These are phyloP conservation scores for Sphinx pinastri DNA, from an alignment of 2,888 invertebrate species.

Conservation along the genomic window DNA sequence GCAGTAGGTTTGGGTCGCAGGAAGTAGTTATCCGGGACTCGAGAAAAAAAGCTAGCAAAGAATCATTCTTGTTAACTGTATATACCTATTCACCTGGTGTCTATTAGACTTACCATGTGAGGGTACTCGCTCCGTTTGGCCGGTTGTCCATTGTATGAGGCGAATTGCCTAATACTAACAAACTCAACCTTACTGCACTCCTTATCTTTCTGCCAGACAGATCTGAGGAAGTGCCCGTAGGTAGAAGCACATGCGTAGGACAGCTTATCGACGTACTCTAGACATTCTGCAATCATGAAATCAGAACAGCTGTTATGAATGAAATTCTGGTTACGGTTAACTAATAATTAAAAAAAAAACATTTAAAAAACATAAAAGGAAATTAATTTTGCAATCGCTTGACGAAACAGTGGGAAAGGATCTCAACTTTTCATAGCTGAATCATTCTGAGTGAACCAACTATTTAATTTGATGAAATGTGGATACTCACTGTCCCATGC, in stretches of 20 bases:
- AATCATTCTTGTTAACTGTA: too few species aligned
- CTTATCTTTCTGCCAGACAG: not conserved
- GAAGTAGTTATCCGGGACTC: too few species aligned
- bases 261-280: constrained; percentile 7
- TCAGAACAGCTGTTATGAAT: not conserved
- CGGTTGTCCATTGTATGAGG: constrained; percentile 1
- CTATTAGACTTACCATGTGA: constrained; percentile 6
- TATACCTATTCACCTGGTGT: too few species aligned
- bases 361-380: too few species aligned
- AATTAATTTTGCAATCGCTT: too few species aligned
- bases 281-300: not conserved
- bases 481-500: constrained; percentile 60
- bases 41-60: too few species aligned
- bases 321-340: not conserved
- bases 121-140: constrained; percentile 11
- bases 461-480: too few species aligned
- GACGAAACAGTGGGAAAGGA: too few species aligned
- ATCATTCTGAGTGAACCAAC: too few species aligned
- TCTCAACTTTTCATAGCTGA: too few species aligned
- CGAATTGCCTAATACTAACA: not conserved
- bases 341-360: too few species aligned
- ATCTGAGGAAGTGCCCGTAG: not conserved
- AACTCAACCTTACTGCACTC: not conserved
- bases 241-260: not conserved
- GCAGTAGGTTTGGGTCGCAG: too few species aligned